These are phyloP conservation scores for Lepus europaeus DNA, from an alignment of 2,113 vertebrate species.

Conservation along the genomic window DNA sequence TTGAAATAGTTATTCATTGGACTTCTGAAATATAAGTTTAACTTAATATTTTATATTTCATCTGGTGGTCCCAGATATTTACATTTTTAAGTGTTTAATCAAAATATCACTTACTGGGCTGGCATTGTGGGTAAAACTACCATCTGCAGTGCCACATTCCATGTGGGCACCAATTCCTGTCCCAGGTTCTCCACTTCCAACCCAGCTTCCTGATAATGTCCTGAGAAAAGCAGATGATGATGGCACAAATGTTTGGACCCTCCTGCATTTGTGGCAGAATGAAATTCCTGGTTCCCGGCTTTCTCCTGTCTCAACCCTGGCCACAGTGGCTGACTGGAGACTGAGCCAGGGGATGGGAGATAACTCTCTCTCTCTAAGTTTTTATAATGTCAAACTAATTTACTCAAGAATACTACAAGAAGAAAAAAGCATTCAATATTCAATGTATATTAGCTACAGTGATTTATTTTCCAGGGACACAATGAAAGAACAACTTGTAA, in stretches of 20 bases:
- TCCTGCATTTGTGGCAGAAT: too few species aligned
- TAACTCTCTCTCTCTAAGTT: conserved; percentile 27
- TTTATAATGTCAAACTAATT: conserved; percentile 76
- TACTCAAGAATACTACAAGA: conserved; percentile 56
- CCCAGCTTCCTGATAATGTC: too few species aligned
- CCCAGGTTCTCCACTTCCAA: too few species aligned
- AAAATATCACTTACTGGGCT: conserved; percentile 69
- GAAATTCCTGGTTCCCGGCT: too few species aligned
- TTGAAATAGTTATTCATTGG: neutral
- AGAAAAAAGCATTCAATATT: conserved; percentile 71
- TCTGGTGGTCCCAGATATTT: neutral
- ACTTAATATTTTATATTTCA: neutral
- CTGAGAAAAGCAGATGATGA: too few species aligned
- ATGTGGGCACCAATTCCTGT: too few species aligned
- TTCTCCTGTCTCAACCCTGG: too few species aligned
- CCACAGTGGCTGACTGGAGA: too few species aligned
- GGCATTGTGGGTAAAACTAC: too few species aligned
- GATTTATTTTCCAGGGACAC: conserved; percentile 60
- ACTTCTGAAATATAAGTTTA: conserved; percentile 43
- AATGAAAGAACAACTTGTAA: conserved; percentile 52
- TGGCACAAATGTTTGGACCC: too few species aligned
- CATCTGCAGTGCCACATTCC: too few species aligned
- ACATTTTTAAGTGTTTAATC: conserved; percentile 69
- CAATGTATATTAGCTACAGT: conserved; percentile 56
- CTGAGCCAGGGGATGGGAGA: too few species aligned